Evolutionary conservation across 2,113 vertebrate genomes (phyloP), one percentile per base, ranked within the genome.

Genomic region (Collichthys lucidus): DNA sequence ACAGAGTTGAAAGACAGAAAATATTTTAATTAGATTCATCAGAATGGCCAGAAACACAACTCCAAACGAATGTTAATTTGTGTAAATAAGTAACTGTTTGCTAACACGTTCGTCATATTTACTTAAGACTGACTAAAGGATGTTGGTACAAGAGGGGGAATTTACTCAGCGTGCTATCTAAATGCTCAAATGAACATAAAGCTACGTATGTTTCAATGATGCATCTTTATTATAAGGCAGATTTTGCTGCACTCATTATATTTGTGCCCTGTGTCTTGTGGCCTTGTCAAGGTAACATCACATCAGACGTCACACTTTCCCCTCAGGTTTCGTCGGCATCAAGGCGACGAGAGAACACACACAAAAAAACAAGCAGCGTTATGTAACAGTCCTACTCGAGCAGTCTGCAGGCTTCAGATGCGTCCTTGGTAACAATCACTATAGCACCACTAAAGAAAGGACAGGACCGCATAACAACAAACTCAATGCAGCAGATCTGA

Each of bases 401-500:
- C 65, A 62, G 69, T 80, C 70, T 84, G 87, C 64, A 85, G 55
- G 78, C 31, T 83, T 82, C 44, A 84, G 71, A 75, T 14, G 29
- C 35, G 62, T 88, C 87, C 91, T 91, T 89, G 88, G 89, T 89
- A 89, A 91, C 83, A 76, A 75, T 90, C 89, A 70, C 88, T 85
- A 88, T 80, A 85, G 84, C 84, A 82, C 74, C 68, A 49, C 35
- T 55, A 52, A 71, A 62, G 74, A 84, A 83, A 87, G 56, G 66
- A 84, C 57, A 68, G 42, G 44, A 12, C 88, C 85, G 67, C 74
- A 73, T 88, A 83, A 85, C 50, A 15, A 79, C 79, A 63, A 84
- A 80, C 66, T 81, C 56, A 59, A 31, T 31, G 64, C 53, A 44
- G 59, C 26, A 67, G 10, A 31, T 73, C n/a, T 55, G 19, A 77